These are phyloP conservation scores for Micropterix aruncella DNA, from an alignment of 2,888 invertebrate species.

Conservation along the genomic window DNA sequence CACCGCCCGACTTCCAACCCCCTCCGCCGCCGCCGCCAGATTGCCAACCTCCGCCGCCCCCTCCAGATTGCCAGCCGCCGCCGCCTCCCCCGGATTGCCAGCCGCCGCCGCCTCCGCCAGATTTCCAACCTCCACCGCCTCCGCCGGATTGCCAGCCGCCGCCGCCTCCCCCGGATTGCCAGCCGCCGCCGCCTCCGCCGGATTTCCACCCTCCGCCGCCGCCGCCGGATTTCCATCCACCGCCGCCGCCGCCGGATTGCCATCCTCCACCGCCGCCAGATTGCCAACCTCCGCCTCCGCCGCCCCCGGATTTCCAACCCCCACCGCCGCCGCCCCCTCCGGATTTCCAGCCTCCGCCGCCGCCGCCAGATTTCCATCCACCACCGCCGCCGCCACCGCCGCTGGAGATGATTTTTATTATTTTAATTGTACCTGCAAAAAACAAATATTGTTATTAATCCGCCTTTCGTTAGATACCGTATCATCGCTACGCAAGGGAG, in stretches of 20 bases:
- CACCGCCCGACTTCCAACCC: not conserved
- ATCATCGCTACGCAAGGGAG: too few relatives aligned
- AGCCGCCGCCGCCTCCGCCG: too few relatives aligned
- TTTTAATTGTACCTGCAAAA: too few relatives aligned
- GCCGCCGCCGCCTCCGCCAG: not conserved
- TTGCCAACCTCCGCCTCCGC: not conserved
- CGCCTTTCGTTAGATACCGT: too few relatives aligned
- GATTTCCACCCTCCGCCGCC: too few relatives aligned
- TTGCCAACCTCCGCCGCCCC: not conserved
- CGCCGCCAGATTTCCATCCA: not conserved
- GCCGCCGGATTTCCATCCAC: not conserved
- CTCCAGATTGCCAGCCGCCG: not conserved
- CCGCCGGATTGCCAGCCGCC: not conserved
- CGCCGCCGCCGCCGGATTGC: not conserved
- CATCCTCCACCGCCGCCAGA: not conserved
- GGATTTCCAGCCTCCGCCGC: too few relatives aligned
- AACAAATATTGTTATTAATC: too few relatives aligned
- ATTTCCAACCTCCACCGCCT: not conserved
- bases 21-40: not conserved
- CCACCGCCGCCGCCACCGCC: not conserved
- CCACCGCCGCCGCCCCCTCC: too few relatives aligned
- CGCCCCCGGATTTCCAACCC: too few relatives aligned
- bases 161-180: not conserved
- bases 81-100: not conserved
- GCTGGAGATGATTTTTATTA: too few relatives aligned